Conservation (phyloP, 2,113 vertebrate species). For the Ardeotis arabs region DNA sequence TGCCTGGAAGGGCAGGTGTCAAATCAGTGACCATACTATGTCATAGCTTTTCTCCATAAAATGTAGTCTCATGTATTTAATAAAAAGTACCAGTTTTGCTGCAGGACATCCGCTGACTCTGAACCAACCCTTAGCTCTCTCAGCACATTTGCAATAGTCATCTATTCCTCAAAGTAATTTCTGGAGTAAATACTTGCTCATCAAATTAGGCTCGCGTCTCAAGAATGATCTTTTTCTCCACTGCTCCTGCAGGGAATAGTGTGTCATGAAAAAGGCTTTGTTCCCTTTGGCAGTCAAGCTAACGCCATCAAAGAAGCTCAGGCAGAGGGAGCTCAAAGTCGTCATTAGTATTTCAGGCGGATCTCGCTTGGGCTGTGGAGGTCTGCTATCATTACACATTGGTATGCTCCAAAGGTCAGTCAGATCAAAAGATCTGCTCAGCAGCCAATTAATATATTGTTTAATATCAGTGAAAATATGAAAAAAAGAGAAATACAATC, state of each 20-base stretch:
- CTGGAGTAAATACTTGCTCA: conserved; percentile 2
- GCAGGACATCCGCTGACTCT: neutral
- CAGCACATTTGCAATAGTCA: neutral
- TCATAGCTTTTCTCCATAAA: neutral
- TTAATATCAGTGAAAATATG: conserved; percentile 11
- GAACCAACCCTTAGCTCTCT: neutral
- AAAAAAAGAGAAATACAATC: neutral
- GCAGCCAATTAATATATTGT: conserved; percentile 48
- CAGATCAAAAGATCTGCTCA: conserved; percentile 20
- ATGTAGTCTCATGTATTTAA: neutral
- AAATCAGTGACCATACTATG: neutral
- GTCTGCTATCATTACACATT: neutral
- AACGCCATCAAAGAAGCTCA: conserved; percentile 49
- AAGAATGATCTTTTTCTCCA: neutral
- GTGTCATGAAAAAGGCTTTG: conserved; percentile 44
- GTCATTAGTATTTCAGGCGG: conserved; percentile 40
- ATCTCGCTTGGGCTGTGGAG: neutral
- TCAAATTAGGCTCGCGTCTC: neutral
- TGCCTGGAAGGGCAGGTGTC: neutral
- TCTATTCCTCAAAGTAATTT: neutral
- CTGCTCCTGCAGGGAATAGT: neutral
- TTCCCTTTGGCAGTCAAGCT: conserved; percentile 47
- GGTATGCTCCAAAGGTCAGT: conserved; percentile 4
- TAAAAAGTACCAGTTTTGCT: neutral
- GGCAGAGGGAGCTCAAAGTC: conserved; percentile 44